Percentiles rank a stretch among this genome's conserved stretches.
phyloP scores from a whole-genome alignment of 2,888 invertebrate species.

The Dryococelus australis region DNA sequence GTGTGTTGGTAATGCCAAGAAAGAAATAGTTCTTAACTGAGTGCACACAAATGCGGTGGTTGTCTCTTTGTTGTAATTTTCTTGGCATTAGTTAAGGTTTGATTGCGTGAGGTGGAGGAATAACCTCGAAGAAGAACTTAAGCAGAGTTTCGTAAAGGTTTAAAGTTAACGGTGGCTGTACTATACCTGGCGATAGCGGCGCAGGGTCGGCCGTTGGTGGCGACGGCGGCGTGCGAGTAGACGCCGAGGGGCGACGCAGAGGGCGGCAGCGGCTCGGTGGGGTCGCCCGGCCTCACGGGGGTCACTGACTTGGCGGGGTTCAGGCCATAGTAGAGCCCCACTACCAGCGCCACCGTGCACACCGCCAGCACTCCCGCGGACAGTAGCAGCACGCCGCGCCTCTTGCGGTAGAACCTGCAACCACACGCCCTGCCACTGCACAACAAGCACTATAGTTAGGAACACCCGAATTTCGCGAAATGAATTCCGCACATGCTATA shows the following conservation, averaged over 20 bases:
- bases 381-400: constrained; percentile 27
- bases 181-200: constrained; percentile 72
- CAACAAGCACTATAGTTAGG: too few species aligned
- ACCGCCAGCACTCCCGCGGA: neutral
- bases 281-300: constrained; percentile 25
- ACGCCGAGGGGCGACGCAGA: constrained; percentile 45
- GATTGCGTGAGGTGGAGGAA: too few species aligned
- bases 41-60: too few species aligned
- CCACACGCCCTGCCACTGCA: neutral
- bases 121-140: too few species aligned
- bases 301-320: neutral
- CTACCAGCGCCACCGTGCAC: constrained; percentile 25
- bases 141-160: too few species aligned
- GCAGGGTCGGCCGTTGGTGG: constrained; percentile 78
- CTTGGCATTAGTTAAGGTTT: too few species aligned
- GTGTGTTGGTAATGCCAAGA: too few species aligned
- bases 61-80: too few species aligned
- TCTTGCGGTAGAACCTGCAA: constrained; percentile 13
- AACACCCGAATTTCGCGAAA: too few species aligned
- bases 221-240: constrained; percentile 66
- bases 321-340: constrained; percentile 40
- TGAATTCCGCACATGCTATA: too few species aligned
- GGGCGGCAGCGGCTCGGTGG: constrained; percentile 36
- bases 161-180: too few species aligned
- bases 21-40: too few species aligned